phyloP scores from a whole-genome alignment of 2,888 invertebrate species.

The Heterodera filipjevi region DNA sequence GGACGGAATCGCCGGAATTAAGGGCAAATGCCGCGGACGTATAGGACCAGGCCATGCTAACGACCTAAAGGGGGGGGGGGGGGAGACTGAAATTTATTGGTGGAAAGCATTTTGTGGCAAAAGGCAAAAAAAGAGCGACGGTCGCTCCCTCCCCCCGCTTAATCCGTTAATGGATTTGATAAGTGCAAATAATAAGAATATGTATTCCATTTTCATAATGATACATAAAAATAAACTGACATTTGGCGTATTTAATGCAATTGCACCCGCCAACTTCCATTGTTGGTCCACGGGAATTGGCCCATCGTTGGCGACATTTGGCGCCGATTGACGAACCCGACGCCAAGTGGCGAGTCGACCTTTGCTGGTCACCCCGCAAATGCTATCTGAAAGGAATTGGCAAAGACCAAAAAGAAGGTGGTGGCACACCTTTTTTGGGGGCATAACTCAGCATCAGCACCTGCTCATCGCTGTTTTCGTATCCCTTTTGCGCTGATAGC shows the following conservation, averaged over 20 bases:
- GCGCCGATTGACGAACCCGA: slow-evolving; percentile 32
- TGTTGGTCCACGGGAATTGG: slow-evolving; percentile 71
- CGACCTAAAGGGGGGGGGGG: slow-evolving; percentile 42
- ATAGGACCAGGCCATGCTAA: slow-evolving; percentile 55
- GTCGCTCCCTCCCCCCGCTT: background rate
- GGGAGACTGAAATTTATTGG: slow-evolving; percentile 14
- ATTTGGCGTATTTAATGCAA: slow-evolving; percentile 42
- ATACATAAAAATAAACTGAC: background rate
- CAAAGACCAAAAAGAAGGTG: background rate
- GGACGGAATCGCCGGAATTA: slow-evolving; percentile 68
- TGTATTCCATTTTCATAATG: background rate
- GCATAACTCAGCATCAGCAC: slow-evolving; percentile 65
- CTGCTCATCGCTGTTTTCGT: slow-evolving; percentile 67
- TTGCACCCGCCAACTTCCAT: slow-evolving; percentile 81
- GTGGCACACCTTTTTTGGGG: slow-evolving; percentile 38
- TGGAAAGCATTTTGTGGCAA: background rate
- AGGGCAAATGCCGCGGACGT: slow-evolving; percentile 66
- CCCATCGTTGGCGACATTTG: slow-evolving; percentile 25
- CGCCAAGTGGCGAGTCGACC: slow-evolving; percentile 61
- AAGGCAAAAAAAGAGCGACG: background rate
- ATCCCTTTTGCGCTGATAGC: slow-evolving; percentile 70
- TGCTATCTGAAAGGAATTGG: slow-evolving; percentile 44
- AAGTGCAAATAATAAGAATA: background rate
- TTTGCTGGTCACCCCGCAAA: slow-evolving; percentile 54
- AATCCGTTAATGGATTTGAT: slow-evolving; percentile 2